Evolutionary conservation across 2,113 vertebrate genomes (phyloP), one percentile per base, ranked within the genome.

Genomic region (Ammodytes marinus): DNA sequence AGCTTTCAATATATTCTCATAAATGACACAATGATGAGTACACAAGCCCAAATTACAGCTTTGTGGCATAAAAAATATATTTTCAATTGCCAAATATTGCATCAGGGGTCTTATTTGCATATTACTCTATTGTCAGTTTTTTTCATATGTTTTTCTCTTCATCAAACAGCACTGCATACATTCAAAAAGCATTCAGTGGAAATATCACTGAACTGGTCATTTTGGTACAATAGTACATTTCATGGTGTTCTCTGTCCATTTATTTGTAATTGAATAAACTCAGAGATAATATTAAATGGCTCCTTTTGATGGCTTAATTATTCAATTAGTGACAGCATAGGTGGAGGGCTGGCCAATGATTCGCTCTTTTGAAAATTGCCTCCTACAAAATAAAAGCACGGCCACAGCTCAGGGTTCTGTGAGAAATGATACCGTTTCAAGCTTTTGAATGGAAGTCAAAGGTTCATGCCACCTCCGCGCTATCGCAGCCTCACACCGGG

Each of bases 1-100:
- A 58, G 49, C 79, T 64, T 63, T n/a, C 15, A 60, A 58, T 77
- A 74, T 4, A 82, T 82, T 79, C 14, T 49, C 0, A 2, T 49
- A 14, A 59, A 67, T 70, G 35, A 63, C 4, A 19, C 13, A 15
- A 77, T 37, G 2, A 15, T 69, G 77, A 75, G 35, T 72, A 46
- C 72, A 37, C 61, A 69, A 46, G 53, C 57, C 27, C 9, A 59
- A 78, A 35, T 69, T 8, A 45, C 14, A 69, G 14, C 27, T 47
- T 35, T 65, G 61, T 63, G 6, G 66, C 71, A 75, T 27, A 42
- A 58, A 43, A 60, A 59, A 57, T 1, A 27, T 6, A 43, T 7
- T 64, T 52, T 54, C 14, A 45, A 14, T 7, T 58, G 17, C 8
- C 15, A 69, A 55, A 65, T 39, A 45, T 61, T 52, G 5, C 42